Conservation (phyloP, 2,888 invertebrate species). For the Stenotaenia linearis region DNA sequence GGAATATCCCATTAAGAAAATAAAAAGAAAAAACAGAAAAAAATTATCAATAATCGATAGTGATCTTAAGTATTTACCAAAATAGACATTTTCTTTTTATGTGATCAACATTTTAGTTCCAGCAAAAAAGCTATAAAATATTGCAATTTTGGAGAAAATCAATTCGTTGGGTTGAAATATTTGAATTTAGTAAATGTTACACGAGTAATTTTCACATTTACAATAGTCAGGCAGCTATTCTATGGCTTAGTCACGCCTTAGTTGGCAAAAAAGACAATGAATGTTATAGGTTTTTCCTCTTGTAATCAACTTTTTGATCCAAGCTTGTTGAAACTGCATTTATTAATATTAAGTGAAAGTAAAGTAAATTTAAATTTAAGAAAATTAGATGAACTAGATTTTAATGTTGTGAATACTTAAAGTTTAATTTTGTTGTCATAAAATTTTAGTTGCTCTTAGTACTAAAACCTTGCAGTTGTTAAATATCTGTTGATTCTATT, state of each 20-base stretch:
- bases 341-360: not conserved
- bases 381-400: not conserved
- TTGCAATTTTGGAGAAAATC: not conserved
- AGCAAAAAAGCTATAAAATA: not conserved
- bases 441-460: not conserved
- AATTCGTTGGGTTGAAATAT: not conserved
- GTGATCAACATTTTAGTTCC: not conserved
- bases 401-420: constrained; percentile 1
- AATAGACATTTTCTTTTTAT: not conserved
- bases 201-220: not conserved
- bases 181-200: not conserved
- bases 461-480: not conserved
- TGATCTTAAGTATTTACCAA: not conserved
- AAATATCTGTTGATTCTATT: constrained; percentile 1
- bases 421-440: not conserved
- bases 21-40: not conserved
- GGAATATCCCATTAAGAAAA: not conserved
- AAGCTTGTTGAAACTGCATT: not conserved
- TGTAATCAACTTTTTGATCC: not conserved
- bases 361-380: not conserved
- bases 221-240: not conserved
- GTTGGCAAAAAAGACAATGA: not conserved
- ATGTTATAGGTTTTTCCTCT: not conserved
- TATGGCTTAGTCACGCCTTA: not conserved
- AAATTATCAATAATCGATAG: not conserved